Evolutionary conservation across 1,140 invertebrate species (phyloP), one percentile per base, ranked within the genome.

Genomic region (Metopolophium dirhodum): DNA sequence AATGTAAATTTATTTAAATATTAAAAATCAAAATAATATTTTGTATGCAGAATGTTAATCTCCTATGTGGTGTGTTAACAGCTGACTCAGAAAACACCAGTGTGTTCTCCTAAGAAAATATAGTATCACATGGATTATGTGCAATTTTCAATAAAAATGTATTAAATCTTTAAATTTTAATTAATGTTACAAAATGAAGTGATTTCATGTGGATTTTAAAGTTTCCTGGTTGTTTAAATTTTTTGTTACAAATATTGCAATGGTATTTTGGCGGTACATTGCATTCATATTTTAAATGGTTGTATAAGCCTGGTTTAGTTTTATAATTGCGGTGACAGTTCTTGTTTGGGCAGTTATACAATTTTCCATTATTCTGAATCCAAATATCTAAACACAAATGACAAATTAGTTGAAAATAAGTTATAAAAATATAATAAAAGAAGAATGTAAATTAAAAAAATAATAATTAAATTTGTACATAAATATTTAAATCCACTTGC

Each of bases 221-320:
- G 95, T 95, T 93, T 45, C 91, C 91, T 18, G 82, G 91, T 30
- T 93, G 91, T 57, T 93, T 93, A 68, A 96, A 96, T 94, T 95
- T 96, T 94, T 89, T 94, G 45, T 93, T 77, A 94, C 96, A 96
- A 47, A 95, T 95, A 23, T 94, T 94, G 94, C 96, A 96, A 35
- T 95, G 94, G 94, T 96, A 96, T 93, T 95, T 95, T 41, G 96
- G 96, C 89, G 95, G 95, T 83, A 96, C 95, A 47, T 96, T 96
- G 94, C 96, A 96, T 94, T 96, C 96, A 88, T 96, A 95, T 68
- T 95, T 96, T 94, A 96, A 94, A 94, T 96, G 96, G 7, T 95
- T 95, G 91, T 95, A 95, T 94, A 96, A 95, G 94, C 96, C 96
- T 45, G 96, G 95, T n/a, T 96, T 94, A 94, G 94, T 94, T 93